Base-by-base conservation (phyloP, 2,797 vertebrate species). In the Lutjanus argentimaculatus region DNA sequence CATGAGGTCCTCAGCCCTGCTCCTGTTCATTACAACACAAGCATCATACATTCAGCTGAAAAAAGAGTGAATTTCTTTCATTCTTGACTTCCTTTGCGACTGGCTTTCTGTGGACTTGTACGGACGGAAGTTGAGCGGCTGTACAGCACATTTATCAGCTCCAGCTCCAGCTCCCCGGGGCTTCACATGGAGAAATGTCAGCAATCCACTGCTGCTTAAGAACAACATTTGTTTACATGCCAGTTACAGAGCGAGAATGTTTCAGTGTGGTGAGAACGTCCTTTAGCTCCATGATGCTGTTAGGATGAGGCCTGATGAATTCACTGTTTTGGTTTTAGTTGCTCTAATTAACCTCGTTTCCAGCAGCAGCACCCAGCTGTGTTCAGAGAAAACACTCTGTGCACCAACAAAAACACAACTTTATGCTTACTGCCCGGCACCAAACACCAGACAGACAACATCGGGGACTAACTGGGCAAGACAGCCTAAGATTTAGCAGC, bases 51-150 rank as follows among this genome's bases (percentile, higher is more conserved):
- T 42, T 30, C 4, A 22, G 7, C 43, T 49, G 25, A 58, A 49
- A 42, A 51, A 57, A 71, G 15, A 22, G 17, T 56, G 55, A 30
- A 45, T 59, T 30, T 58, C 53, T 65, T 57, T 78, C 52, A 57
- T 19, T 49, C 30, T 70, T 19, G 14, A 70, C 59, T 72, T 53
- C 64, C 42, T 43, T 30, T 43, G 52, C 16, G 11, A 59, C 36
- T 53, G 3, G 4, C 58, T 45, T 30, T 61, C 16, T 58, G 21
- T 21, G 17, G 51, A 69, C 42, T 42, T 71, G 51, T 78, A 65
- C 25, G 21, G 67, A 21, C 2, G 45, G 69, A 72, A 71, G 16
- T 16, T 16, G 36, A 78, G 43, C 46, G 17, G 45, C 53, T 59
- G 61, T 43, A 6, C 30, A 45, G 61, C 55, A 66, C 61, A 67